These are phyloP conservation scores for Phalacrocorax aristotelis DNA, from an alignment of 2,113 vertebrate genomes.

Conservation along the genomic window DNA sequence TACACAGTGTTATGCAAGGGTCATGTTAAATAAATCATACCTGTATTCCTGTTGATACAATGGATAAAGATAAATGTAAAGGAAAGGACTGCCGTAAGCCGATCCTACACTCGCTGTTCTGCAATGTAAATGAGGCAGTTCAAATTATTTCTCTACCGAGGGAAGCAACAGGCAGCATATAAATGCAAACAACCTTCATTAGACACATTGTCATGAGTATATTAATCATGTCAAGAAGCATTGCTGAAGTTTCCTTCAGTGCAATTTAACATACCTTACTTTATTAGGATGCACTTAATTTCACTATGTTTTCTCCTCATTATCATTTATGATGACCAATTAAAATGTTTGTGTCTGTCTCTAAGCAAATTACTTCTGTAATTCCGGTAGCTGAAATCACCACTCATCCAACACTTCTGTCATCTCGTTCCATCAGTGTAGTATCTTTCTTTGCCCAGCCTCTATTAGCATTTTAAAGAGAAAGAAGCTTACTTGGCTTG, in stretches of 20 bases:
- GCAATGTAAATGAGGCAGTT: background rate
- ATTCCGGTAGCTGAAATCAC: conserved; percentile 2
- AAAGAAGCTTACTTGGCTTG: background rate
- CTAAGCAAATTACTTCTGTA: conserved; percentile 30
- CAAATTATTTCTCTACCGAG: conserved; percentile 17
- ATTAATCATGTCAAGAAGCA: conserved; percentile 54
- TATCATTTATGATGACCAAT: conserved; percentile 63
- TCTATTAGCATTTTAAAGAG: background rate
- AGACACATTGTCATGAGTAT: conserved; percentile 38
- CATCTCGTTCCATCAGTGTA: background rate
- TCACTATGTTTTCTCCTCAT: conserved; percentile 45
- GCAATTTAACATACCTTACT: conserved; percentile 43
- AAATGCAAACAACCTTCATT: conserved; percentile 52
- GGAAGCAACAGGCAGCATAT: conserved; percentile 37
- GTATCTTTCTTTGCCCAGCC: background rate
- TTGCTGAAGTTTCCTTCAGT: conserved; percentile 24
- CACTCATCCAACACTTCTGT: background rate
- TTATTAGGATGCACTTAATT: conserved; percentile 63
- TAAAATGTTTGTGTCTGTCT: conserved; percentile 40
- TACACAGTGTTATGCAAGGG: background rate
- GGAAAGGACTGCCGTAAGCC: background rate
- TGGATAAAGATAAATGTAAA: background rate
- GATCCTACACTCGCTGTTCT: background rate
- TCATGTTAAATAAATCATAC: background rate
- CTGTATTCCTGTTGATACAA: background rate